A percentile compares a stretch with the other conserved stretches of the same genome.
phyloP scores from a whole-genome alignment of 1,140 invertebrate genomes.

The Microvelia longipes region DNA sequence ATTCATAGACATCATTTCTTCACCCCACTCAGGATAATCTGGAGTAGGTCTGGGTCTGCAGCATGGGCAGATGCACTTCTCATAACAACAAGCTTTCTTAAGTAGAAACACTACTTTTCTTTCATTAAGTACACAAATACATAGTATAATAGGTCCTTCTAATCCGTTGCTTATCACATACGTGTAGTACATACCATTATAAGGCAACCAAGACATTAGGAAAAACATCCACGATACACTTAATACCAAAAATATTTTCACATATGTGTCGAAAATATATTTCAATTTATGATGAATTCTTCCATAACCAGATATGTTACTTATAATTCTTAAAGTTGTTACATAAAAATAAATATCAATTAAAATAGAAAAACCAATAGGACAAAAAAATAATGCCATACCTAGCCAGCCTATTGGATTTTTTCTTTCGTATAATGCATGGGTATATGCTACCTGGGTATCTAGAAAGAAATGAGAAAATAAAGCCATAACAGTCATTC shows the following conservation, averaged over 20 bases:
- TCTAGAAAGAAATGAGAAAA: slow-evolving; percentile 69
- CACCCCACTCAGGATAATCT: slow-evolving; percentile 58
- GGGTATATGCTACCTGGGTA: slow-evolving; percentile 24
- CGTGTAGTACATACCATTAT: slow-evolving; percentile 49
- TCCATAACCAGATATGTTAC: slow-evolving; percentile 60
- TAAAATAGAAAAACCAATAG: slow-evolving; percentile 57
- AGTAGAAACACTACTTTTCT: slow-evolving; percentile 58
- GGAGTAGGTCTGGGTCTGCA: slow-evolving; percentile 39
- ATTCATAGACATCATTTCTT: slow-evolving; percentile 46
- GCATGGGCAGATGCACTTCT: slow-evolving; percentile 34
- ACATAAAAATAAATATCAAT: slow-evolving; percentile 61
- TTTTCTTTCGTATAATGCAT: neutral
- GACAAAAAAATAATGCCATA: slow-evolving; percentile 61
- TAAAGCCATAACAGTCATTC: slow-evolving; percentile 51
- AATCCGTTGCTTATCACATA: slow-evolving; percentile 56
- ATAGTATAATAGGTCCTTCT: slow-evolving; percentile 53
- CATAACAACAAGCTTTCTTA: slow-evolving; percentile 58
- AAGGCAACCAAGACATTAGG: slow-evolving; percentile 51
- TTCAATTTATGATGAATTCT: slow-evolving; percentile 70
- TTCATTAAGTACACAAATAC: slow-evolving; percentile 57
- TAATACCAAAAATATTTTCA: slow-evolving; percentile 55
- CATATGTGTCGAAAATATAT: slow-evolving; percentile 61
- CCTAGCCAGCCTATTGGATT: slow-evolving; percentile 45
- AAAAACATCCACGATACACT: slow-evolving; percentile 54
- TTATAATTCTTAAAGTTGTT: slow-evolving; percentile 60